These are phyloP conservation scores for Halcyon smyrnensis DNA, from an alignment of 2,797 vertebrate genomes.

Conservation along the genomic window DNA sequence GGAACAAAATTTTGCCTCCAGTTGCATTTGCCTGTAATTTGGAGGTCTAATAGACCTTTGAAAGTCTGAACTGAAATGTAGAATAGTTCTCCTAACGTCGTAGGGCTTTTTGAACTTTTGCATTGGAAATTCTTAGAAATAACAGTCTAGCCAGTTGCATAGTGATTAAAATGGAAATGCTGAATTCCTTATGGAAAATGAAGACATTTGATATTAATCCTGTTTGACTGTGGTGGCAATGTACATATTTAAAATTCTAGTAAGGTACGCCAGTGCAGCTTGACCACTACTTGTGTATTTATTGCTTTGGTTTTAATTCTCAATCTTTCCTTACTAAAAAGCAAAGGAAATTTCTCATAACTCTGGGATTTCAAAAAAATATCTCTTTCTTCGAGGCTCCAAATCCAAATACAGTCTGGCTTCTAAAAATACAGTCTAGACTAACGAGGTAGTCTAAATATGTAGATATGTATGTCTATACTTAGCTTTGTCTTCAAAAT, in stretches of 20 bases:
- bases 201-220: background rate
- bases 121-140: background rate
- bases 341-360: background rate
- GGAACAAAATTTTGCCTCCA: background rate
- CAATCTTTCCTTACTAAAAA: background rate
- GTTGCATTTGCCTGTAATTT: background rate
- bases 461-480: background rate
- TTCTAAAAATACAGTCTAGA: background rate
- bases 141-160: background rate
- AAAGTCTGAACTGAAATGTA: background rate
- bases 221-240: background rate
- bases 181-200: background rate
- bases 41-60: background rate
- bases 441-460: background rate
- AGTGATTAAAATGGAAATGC: background rate
- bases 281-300: background rate
- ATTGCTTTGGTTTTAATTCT: background rate
- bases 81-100: rapidly evolving
- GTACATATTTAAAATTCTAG: background rate
- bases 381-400: background rate
- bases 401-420: background rate
- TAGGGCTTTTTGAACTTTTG: background rate
- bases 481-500: background rate
- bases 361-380: background rate
- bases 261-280: background rate